Evolutionary conservation across 2,888 invertebrate genomes (phyloP), one percentile per base, ranked within the genome.

Genomic region (Eucriotettix oculatus): DNA sequence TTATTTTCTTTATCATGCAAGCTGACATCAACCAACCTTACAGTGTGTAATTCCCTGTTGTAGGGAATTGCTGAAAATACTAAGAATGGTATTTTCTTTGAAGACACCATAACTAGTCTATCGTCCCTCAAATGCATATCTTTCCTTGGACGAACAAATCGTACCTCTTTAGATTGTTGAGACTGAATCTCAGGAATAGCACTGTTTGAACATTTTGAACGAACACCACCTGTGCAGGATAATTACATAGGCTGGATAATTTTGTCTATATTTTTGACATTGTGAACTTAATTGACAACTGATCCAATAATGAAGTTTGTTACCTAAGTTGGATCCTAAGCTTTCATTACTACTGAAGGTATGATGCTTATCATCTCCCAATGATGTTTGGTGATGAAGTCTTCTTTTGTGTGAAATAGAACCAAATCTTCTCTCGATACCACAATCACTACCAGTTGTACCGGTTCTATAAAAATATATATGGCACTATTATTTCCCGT

Each of bases 61-160:
- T 90, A 93, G 44, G 94, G 91, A 70, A 95, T 82, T 60, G 89
- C 83, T 52, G 94, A 94, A 72, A 88, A 94, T 63, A 95, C 79
- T 66, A 87, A 79, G 75, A 93, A 87, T 44, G 95, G 94, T 61
- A 85, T 83, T 68, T 85, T 85, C 67, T 83, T 83, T 10, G 83
- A 77, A 58, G 90, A 85, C 52, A 90, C 84, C 74, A 95, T 79
- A 61, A 90, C 85, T 65, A 94, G 78, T 68, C 94, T 80, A 70
- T 90, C 90, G 72, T 90, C 86, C 69, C 79, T 83, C 68, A 87
- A 86, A 66, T 80, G 81, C 64, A 84, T 83, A 64, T 81, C 80
- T 73, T 80, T 84, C 41, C 77, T 75, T 16, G 81, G 78, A 61
- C 73, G 73, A 66, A 76, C 69, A 63, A 75, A 71, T 62, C 75